Percentiles rank a stretch among this genome's conserved stretches.
Evolutionary conservation across 2,113 vertebrate species (phyloP).

Genomic region (Anarhynchus alexandrinus): DNA sequence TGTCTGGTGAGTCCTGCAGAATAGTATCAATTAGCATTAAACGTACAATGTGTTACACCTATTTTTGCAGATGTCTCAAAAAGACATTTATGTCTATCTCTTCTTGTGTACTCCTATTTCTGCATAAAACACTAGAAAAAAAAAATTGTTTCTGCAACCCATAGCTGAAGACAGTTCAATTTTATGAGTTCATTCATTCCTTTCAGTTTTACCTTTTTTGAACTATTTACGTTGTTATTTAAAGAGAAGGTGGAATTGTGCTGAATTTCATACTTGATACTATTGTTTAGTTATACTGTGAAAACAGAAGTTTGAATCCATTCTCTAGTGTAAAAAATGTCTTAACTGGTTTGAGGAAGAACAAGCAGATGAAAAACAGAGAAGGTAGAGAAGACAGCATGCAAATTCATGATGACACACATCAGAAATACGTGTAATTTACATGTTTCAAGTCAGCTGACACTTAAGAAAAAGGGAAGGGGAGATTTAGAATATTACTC

Average conservation of each 20-base stretch:
- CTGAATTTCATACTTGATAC: neutral
- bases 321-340: neutral
- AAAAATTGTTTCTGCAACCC: neutral
- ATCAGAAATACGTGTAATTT: neutral
- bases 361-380: neutral
- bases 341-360: neutral
- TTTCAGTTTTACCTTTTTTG: neutral
- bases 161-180: neutral
- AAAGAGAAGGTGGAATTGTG: neutral
- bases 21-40: neutral
- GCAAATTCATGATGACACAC: neutral
- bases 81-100: neutral
- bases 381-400: neutral
- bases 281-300: neutral
- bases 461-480: neutral
- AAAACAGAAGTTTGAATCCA: neutral
- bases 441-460: neutral
- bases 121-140: neutral
- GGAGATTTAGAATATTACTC: neutral
- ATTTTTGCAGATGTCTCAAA: neutral
- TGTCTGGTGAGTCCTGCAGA: neutral
- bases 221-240: neutral
- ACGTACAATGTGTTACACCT: neutral
- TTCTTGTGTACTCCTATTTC: neutral
- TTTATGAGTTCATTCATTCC: neutral